These are phyloP conservation scores for Campylorhamphus procurvoides DNA, from an alignment of 2,113 vertebrate species.

Conservation along the genomic window DNA sequence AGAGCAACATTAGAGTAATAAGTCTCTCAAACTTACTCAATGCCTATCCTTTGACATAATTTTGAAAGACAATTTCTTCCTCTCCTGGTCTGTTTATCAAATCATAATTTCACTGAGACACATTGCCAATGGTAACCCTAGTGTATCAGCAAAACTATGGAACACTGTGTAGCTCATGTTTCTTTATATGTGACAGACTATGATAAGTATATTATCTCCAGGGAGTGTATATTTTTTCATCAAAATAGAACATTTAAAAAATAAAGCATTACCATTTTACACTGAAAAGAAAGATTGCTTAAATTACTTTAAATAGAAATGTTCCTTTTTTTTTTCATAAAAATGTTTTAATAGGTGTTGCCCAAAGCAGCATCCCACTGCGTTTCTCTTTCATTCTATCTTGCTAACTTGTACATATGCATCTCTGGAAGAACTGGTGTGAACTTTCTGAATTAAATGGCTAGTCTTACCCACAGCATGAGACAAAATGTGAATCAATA, in stretches of 20 bases:
- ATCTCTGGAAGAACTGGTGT: not conserved
- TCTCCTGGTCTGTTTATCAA: not conserved
- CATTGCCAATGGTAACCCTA: not conserved
- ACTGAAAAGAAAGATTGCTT: not conserved
- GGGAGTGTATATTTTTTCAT: not conserved
- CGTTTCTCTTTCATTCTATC: not conserved
- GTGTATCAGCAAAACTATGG: not conserved
- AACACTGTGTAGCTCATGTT: not conserved
- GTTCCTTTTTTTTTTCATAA: not conserved
- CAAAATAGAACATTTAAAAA: not conserved
- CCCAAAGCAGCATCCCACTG: not conserved
- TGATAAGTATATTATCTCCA: not conserved
- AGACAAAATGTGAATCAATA: not conserved
- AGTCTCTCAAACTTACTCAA: not conserved
- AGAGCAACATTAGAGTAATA: not conserved
- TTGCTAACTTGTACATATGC: not conserved
- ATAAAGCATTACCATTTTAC: not conserved
- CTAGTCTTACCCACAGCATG: not conserved
- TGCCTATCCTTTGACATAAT: not conserved
- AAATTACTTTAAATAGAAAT: not conserved
- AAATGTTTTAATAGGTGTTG: not conserved
- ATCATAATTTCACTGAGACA: not conserved
- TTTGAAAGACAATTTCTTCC: not conserved
- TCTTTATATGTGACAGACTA: not conserved
- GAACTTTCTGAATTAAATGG: not conserved